A percentile compares a stretch with the other conserved stretches of the same genome.
Conservation (phyloP, 2,797 vertebrate species). For the Carduelis carduelis region DNA sequence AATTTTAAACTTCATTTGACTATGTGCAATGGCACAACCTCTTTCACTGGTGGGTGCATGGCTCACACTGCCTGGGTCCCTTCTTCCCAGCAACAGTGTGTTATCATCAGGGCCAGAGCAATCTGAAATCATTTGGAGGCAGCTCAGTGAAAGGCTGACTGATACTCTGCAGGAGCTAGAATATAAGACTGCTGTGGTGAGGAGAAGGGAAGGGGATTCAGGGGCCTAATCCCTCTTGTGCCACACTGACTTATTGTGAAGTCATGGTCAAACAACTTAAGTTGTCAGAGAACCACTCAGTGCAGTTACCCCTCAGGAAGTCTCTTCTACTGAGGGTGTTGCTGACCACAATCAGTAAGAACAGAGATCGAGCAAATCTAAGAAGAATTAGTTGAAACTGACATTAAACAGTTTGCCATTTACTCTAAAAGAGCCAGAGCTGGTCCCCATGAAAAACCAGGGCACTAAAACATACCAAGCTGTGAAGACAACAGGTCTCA, state of each 20-base stretch:
- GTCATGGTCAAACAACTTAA: background rate
- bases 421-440: background rate
- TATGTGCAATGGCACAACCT: background rate
- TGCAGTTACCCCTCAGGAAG: background rate
- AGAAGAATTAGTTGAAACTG: background rate
- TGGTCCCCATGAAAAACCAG: background rate
- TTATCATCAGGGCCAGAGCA: background rate
- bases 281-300: background rate
- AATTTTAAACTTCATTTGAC: background rate
- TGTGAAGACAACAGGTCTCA: background rate
- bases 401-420: background rate
- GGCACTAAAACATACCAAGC: background rate
- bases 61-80: background rate
- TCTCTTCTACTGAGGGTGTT: background rate
- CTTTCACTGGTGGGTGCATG: accelerated
- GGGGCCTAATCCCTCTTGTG: background rate
- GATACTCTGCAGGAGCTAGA: background rate
- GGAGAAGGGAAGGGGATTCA: background rate
- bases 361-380: background rate
- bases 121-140: background rate
- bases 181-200: background rate
- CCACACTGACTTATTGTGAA: background rate
- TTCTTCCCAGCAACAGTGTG: background rate
- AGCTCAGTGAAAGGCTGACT: background rate
- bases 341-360: background rate